A percentile compares a stretch with the other conserved stretches of the same genome.
Evolutionary conservation across 2,113 vertebrate species (phyloP).

Genomic region (Pelodiscus sinensis): DNA sequence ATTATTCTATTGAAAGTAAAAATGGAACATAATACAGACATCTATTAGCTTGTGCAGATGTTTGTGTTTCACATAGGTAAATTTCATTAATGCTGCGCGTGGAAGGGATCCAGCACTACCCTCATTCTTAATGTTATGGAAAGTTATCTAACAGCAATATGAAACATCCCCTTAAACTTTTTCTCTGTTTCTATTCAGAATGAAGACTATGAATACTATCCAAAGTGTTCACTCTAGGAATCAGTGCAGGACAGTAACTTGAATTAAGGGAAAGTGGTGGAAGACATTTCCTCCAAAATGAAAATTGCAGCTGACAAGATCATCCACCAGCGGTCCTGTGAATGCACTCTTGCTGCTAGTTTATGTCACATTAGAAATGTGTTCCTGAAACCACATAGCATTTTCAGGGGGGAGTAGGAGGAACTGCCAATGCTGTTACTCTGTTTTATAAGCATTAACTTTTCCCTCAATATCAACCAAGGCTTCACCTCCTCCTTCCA

Average conservation of each 20-base stretch:
- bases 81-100: constrained; percentile 62
- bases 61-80: constrained; percentile 65
- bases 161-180: constrained; percentile 7
- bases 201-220: background rate
- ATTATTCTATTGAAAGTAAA: background rate
- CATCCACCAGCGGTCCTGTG: background rate
- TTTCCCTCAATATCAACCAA: background rate
- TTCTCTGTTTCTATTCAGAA: background rate
- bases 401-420: background rate
- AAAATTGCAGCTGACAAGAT: background rate
- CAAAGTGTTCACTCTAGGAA: background rate
- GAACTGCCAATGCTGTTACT: background rate
- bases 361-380: background rate
- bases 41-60: constrained; percentile 44
- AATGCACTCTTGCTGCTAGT: background rate
- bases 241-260: background rate
- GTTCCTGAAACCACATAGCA: background rate
- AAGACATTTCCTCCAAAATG: background rate
- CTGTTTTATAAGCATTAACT: background rate
- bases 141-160: constrained; percentile 12
- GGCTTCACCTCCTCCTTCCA: background rate
- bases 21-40: background rate
- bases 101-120: constrained; percentile 34
- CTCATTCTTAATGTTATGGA: background rate
- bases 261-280: background rate